Evolutionary conservation across 2,888 invertebrate genomes (phyloP), one percentile per base, ranked within the genome.

Genomic region (Tricholauxania praeusta): DNA sequence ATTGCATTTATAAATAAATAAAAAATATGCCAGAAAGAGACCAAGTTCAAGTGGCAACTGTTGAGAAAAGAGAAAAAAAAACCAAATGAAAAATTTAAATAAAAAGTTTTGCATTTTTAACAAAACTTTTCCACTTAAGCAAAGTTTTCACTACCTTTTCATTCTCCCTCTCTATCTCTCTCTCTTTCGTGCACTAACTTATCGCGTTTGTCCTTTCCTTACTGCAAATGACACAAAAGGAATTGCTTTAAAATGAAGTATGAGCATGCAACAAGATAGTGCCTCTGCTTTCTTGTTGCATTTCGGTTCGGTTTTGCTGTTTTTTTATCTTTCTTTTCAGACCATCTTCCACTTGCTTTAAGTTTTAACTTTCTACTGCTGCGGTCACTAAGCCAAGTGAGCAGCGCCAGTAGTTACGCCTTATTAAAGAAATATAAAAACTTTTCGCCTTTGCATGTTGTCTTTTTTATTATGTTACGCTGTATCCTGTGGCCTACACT

Each of bases 111-210:
- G 47, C 22, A 64, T 48, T 71, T 71, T 71, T 65, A 22, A 57
- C 28, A 48, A 64, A 71, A 71, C 65, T 71, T 71, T 71, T 71
- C 71, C 48, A 71, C 71, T 71, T 65, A 57, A 65, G n/a, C 12
- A 12, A 63, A 71, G 53, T 62, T 62, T 53, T 62, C 57, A n/a
- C 48, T 63, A 7, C 19, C 47, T 32, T 17, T n/a, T n/a, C 17
- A 8, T 12, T 49, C 51, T 59, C 57, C 48, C 17, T 2, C 57
- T 6, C 6, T 59, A 15, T 57, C 48, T 19, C 28, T 12, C 15
- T 59, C 32, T 60, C 6, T 28, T 12, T 28, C 28, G n/a, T n/a
- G n/a, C n/a, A 28, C 3, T 3, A 28, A 28, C 28, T 3, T 28
- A 28, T 12, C 12, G 12, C 47, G 22, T 57, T 22, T 59, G 57